Evolutionary conservation across 2,797 vertebrate species (phyloP).

Genomic region (Nasua narica): DNA sequence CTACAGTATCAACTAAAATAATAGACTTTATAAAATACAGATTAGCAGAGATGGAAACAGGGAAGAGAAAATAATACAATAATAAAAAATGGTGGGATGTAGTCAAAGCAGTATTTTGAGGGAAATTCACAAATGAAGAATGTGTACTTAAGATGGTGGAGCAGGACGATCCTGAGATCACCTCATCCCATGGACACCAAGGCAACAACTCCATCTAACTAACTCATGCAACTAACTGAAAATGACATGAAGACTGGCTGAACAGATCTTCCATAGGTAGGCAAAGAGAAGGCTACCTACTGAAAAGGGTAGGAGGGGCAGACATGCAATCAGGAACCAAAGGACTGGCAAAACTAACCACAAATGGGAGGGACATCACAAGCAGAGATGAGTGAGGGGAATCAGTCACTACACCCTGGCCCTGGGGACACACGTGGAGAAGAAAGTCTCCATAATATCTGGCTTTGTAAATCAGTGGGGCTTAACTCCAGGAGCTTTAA

Average conservation of each 20-base stretch:
- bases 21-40: background rate
- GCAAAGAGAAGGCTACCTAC: background rate
- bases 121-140: conserved; percentile 11
- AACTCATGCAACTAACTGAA: background rate
- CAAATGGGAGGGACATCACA: background rate
- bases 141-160: background rate
- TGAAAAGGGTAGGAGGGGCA: background rate
- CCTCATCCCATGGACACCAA: background rate
- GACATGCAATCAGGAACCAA: background rate
- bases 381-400: background rate
- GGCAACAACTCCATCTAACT: background rate
- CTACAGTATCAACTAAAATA: background rate
- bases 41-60: background rate
- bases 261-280: background rate
- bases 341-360: background rate
- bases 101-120: background rate
- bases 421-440: background rate
- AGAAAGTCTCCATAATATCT: background rate
- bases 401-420: background rate
- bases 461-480: background rate
- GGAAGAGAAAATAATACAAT: background rate
- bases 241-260: background rate
- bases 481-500: background rate
- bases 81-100: background rate
- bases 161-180: background rate